Base-by-base conservation (phyloP, 2,888 invertebrate genomes). In the Amblyjoppa proteus region DNA sequence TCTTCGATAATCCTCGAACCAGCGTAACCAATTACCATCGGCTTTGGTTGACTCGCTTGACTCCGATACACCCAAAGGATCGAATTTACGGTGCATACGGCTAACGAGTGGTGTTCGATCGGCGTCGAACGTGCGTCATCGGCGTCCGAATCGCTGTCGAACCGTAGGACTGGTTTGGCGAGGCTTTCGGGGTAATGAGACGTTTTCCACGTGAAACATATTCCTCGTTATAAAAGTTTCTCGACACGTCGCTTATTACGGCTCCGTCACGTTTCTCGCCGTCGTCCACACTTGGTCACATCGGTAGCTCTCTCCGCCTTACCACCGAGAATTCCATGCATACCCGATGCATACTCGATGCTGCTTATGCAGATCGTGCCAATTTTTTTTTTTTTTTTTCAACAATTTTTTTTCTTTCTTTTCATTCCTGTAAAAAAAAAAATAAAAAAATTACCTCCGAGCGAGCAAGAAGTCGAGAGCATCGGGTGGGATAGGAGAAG, bases 401-500 rank as follows among this genome's bases (percentile, higher is more conserved):
- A 53, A 45, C 71, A 56, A 73, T 83, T 77, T 83, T 38, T 53
- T 49, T 11, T 34, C 51, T 80, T 70, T 64, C 64, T 66, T 53
- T 64, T 71, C 49, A 49, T 61, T 64, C 41, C 38, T 49, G 3
- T 31, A 20, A 49, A 25, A 51, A 25, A 51, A 45, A 45, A 41
- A 13, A 20, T 20, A 20, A 45, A 49, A 20, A 45, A 16, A 51
- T 49, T 31, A 25, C 45, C 20, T 13, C 16, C 64, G 49, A 76
- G 73, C 34, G 53, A 80, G 58, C 16, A 45, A 80, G 13, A 64
- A 81, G 83, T 53, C 76, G 84, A 81, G 75, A 86, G 82, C 84
- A 73, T 87, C 58, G 58, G 66, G 75, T 75, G 79, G 76, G 84
- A 85, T 85, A 84, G 87, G 81, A 88, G 88, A 87, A 88, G 88